Evolutionary conservation across 2,888 invertebrate genomes (phyloP).

Genomic region (Drosophila kanekoi): DNA sequence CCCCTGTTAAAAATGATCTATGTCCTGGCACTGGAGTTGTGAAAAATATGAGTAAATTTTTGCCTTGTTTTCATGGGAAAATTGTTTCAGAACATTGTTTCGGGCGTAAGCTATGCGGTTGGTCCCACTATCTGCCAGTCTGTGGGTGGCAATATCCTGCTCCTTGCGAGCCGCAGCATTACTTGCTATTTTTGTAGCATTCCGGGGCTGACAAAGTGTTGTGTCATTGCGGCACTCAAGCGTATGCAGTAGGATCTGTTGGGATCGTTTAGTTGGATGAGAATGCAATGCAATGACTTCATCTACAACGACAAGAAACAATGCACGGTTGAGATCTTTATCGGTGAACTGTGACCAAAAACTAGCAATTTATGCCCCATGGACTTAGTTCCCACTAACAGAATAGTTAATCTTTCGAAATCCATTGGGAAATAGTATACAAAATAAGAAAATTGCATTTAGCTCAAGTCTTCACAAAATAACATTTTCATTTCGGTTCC

Average conservation of each 20-base stretch:
- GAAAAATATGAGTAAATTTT: slow-evolving; percentile 50
- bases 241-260: slow-evolving; percentile 34
- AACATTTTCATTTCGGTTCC: not conserved
- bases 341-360: slow-evolving; percentile 17
- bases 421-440: not conserved
- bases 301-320: slow-evolving; percentile 37
- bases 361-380: not conserved
- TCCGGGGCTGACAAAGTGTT: slow-evolving; percentile 34
- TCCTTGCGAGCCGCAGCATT: slow-evolving; percentile 30
- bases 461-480: not conserved
- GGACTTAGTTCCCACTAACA: not conserved
- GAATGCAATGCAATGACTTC: slow-evolving; percentile 45
- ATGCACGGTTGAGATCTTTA: slow-evolving; percentile 23
- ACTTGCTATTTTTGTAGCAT: slow-evolving; percentile 50
- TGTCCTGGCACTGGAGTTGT: slow-evolving; percentile 25
- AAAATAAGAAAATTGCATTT: not conserved
- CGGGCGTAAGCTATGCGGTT: slow-evolving; percentile 19
- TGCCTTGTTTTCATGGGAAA: slow-evolving; percentile 65
- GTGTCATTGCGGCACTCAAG: slow-evolving; percentile 63
- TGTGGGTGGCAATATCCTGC: slow-evolving; percentile 60
- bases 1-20: slow-evolving; percentile 65
- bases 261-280: slow-evolving; percentile 62
- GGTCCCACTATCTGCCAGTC: slow-evolving; percentile 27
- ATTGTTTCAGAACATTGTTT: slow-evolving; percentile 48
- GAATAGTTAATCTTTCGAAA: not conserved